phyloP scores from a whole-genome alignment of 2,113 vertebrate genomes.

The Syrmaticus mikado region DNA sequence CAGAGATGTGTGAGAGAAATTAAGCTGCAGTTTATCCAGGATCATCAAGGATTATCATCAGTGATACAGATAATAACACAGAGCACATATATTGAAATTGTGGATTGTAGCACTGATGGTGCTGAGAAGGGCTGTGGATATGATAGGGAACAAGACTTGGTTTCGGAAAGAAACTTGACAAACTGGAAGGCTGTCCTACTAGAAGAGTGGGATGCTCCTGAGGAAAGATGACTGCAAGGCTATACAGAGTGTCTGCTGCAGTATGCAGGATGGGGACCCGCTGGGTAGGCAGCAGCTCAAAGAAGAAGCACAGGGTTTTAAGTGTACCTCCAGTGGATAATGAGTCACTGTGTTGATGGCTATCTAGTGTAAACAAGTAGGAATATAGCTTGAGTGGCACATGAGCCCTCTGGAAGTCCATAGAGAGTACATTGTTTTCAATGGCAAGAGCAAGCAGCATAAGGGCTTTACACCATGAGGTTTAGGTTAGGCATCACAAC shows the following conservation, averaged over 20 bases:
- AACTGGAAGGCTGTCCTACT: background rate
- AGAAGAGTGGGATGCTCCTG: background rate
- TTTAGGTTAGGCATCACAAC: background rate
- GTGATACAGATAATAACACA: background rate
- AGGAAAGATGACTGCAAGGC: background rate
- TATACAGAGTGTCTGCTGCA: background rate
- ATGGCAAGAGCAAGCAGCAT: background rate
- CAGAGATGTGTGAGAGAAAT: background rate
- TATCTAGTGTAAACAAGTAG: background rate
- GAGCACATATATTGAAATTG: fast-evolving
- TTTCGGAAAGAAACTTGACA: background rate
- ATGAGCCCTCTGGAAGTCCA: background rate
- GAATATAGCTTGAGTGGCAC: background rate
- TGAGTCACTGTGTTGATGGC: background rate
- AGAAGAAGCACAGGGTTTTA: background rate
- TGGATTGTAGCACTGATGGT: background rate
- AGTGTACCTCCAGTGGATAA: background rate
- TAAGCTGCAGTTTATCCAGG: fast-evolving
- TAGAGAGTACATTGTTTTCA: background rate
- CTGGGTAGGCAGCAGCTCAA: background rate
- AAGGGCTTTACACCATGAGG: background rate
- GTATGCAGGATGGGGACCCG: background rate
- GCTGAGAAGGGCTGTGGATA: background rate
- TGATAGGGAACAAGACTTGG: background rate
- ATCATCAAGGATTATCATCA: background rate